Conservation (phyloP, 2,888 invertebrate genomes). For the Cantharis nigra region DNA sequence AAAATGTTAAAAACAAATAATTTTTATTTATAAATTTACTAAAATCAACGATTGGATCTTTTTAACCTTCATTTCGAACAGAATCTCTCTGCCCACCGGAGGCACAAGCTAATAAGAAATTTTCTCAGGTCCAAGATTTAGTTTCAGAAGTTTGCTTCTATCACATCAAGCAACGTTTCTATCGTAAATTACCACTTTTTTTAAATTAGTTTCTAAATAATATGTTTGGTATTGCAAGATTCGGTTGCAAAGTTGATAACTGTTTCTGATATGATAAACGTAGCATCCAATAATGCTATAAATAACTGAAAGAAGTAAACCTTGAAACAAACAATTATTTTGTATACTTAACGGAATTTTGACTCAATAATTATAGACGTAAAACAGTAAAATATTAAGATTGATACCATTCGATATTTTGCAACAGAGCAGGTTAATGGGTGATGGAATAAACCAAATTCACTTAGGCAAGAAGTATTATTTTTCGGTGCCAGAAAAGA, state of each 20-base stretch:
- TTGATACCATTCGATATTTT: background rate
- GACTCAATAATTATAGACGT: background rate
- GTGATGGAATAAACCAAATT: background rate
- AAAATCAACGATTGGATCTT: background rate
- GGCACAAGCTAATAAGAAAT: too few relatives aligned
- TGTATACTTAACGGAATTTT: slow-evolving; percentile 2
- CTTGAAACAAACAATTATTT: background rate
- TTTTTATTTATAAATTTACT: background rate
- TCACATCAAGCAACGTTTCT: background rate
- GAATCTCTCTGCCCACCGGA: background rate
- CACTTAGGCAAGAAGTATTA: background rate
- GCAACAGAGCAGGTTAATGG: background rate
- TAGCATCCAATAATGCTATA: background rate
- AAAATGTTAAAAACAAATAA: background rate
- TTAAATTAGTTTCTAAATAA: background rate
- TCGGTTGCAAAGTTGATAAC: background rate
- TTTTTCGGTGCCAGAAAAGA: background rate
- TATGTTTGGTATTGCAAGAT: background rate
- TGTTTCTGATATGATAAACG: background rate
- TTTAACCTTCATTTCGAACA: background rate
- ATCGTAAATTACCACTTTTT: background rate
- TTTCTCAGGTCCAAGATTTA: background rate
- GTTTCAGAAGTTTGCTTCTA: background rate
- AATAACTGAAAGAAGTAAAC: slow-evolving; percentile 1
- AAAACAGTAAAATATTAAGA: background rate